phyloP scores from a whole-genome alignment of 1,140 invertebrate genomes.

The Trinorchestia longiramus region DNA sequence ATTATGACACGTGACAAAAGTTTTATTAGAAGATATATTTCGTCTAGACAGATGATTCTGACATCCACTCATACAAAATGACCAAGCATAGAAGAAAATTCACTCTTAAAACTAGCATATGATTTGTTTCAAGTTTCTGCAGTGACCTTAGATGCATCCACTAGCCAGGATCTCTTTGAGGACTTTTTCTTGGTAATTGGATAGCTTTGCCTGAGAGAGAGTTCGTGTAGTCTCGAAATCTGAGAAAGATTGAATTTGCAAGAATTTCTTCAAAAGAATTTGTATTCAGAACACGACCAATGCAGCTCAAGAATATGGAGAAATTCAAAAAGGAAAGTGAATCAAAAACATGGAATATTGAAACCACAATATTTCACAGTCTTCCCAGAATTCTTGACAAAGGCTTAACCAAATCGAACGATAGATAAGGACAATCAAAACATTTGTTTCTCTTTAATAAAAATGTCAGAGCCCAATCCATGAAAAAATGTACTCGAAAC shows the following conservation, averaged over 20 bases:
- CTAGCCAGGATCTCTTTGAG: background rate
- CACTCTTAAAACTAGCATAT: background rate
- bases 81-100: no score
- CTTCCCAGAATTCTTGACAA: background rate
- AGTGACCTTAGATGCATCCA: background rate
- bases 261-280: background rate
- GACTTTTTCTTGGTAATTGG: conserved; percentile 34
- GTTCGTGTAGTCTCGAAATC: background rate
- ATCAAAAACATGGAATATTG: background rate
- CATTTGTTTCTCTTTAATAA: background rate
- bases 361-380: background rate
- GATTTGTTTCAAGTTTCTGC: background rate
- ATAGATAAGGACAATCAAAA: background rate
- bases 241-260: conserved; percentile 45
- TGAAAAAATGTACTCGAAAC: background rate
- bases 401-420: no score
- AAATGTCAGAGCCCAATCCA: background rate
- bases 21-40: no score
- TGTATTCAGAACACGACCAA: background rate
- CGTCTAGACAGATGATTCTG: no score
- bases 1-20: no score
- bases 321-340: background rate
- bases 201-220: background rate
- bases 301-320: background rate
- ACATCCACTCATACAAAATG: no score